Conservation (phyloP, 2,797 vertebrate species). For the Gallinago solitaria region DNA sequence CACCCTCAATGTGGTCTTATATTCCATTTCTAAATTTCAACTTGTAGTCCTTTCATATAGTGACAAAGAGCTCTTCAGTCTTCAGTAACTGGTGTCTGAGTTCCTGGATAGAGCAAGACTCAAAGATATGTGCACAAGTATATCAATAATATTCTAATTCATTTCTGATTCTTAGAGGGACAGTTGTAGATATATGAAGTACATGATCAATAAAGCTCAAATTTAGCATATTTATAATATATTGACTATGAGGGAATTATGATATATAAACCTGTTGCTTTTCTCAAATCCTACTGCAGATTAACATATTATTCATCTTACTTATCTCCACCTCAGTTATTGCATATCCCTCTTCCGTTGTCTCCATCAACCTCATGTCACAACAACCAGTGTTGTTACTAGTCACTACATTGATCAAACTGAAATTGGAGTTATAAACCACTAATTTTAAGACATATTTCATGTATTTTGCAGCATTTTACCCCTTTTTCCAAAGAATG, state of each 20-base stretch:
- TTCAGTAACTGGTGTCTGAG: conserved; percentile 87
- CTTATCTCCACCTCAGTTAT: neutral
- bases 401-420: neutral
- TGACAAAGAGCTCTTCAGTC: conserved; percentile 76
- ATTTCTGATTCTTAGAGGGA: neutral
- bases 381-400: neutral
- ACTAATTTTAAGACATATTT: neutral
- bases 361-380: neutral
- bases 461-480: neutral
- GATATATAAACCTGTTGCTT: neutral
- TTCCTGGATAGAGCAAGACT: conserved; percentile 78
- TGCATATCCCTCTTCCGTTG: neutral
- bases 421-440: neutral
- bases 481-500: neutral
- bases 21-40: conserved; percentile 76
- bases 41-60: conserved; percentile 63
- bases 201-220: neutral
- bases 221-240: neutral
- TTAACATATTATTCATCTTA: neutral
- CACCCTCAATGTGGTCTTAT: neutral
- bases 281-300: neutral
- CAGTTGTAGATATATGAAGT: neutral
- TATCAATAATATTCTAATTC: neutral
- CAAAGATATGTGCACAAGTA: conserved; percentile 73
- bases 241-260: neutral